Percentiles rank a stretch among this genome's conserved stretches.
Conservation (phyloP, 2,888 invertebrate species). For the Hofmannophila pseudospretella region DNA sequence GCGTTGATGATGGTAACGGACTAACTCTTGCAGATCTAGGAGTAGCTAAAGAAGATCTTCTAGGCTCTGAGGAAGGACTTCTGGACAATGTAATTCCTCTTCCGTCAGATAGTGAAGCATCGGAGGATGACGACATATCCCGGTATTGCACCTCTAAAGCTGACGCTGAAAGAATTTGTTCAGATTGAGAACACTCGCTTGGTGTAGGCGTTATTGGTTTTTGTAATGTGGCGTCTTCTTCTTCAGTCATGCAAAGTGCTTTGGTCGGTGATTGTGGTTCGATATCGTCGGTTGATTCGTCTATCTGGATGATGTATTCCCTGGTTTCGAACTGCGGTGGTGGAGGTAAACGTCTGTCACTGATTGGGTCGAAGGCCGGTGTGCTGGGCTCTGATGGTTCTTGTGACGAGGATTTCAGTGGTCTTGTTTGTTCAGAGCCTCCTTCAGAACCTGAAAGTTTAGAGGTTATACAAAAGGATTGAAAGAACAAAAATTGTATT, state of each 20-base stretch:
- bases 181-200: conserved; percentile 33
- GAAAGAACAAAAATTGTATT: neutral
- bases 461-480: no score
- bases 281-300: no score
- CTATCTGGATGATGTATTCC: conserved; percentile 56
- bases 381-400: conserved; percentile 50
- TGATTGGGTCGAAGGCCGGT: conserved; percentile 37
- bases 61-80: conserved; percentile 21
- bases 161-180: conserved; percentile 60
- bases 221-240: conserved; percentile 49
- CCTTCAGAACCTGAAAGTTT: conserved; percentile 43
- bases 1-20: conserved; percentile 31
- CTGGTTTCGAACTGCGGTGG: conserved; percentile 41
- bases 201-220: conserved; percentile 60
- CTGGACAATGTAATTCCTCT: conserved; percentile 16
- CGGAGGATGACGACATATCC: conserved; percentile 18
- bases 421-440: conserved; percentile 46
- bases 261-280: conserved; percentile 51
- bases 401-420: conserved; percentile 46
- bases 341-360: conserved; percentile 34
- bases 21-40: conserved; percentile 51
- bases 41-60: conserved; percentile 20
- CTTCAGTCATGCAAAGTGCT: conserved; percentile 50
- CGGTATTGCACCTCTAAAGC: conserved; percentile 47
- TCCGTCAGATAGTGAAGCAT: conserved; percentile 3